Evolutionary conservation across 2,888 invertebrate species (phyloP).

Genomic region (Mythimna lalbum): DNA sequence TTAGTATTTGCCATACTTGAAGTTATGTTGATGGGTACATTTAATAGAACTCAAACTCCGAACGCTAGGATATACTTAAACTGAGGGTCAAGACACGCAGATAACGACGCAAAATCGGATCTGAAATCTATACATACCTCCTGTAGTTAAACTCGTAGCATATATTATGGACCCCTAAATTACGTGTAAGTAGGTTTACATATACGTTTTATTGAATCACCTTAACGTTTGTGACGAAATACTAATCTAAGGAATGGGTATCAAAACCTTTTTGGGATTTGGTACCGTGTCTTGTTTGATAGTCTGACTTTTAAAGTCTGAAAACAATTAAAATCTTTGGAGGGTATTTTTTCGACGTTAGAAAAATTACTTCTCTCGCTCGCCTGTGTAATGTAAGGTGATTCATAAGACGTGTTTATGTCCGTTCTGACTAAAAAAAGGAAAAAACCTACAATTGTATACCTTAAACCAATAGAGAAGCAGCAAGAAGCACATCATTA

Average conservation of each 20-base stretch:
- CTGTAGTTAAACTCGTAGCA: not conserved
- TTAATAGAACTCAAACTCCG: not conserved
- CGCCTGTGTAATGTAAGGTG: no score
- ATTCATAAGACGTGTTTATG: no score
- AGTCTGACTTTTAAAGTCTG: not conserved
- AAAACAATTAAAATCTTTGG: not conserved
- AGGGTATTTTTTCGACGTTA: not conserved
- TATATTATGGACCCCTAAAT: not conserved
- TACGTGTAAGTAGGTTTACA: not conserved
- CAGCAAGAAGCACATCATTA: no score
- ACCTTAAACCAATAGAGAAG: no score
- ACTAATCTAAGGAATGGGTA: not conserved
- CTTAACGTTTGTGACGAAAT: not conserved
- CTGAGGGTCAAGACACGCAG: not conserved
- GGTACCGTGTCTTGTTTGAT: no score
- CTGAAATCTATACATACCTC: not conserved
- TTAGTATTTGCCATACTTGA: not conserved
- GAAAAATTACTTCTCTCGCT: no score
- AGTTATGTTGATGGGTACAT: not conserved
- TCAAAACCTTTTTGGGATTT: no score
- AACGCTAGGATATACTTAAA: not conserved
- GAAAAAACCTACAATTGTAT: no score
- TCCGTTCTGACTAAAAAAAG: no score
- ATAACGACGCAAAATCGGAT: not conserved
- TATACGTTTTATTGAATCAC: not conserved